A percentile compares a stretch with the other conserved stretches of the same genome.
Evolutionary conservation across 2,797 vertebrate species (phyloP).

Genomic region (Aeoliscus strigatus): DNA sequence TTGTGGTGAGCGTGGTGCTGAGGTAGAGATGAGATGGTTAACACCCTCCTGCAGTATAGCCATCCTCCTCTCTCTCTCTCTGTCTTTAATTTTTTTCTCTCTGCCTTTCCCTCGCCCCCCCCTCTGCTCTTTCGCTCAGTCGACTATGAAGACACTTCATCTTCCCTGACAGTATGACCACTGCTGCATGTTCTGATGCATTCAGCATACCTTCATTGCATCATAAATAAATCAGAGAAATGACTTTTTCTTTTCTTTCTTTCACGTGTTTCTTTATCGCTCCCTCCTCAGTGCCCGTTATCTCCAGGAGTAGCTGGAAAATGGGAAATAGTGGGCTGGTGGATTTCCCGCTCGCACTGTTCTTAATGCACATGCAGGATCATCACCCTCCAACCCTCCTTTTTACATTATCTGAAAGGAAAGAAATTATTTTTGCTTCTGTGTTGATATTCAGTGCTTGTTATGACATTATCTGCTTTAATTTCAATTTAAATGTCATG

Average conservation of each 20-base stretch:
- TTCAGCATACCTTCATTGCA: constrained; percentile 96
- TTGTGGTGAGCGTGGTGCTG: constrained; percentile 71
- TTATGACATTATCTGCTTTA: constrained; percentile 73
- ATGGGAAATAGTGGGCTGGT: constrained; percentile 57
- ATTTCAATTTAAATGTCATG: constrained; percentile 77
- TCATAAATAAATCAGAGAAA: constrained; percentile 99
- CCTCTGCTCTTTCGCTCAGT: constrained; percentile 76
- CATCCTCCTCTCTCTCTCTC: constrained; percentile 59
- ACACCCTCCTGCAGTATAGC: constrained; percentile 73
- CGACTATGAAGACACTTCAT: constrained; percentile 94
- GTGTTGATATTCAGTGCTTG: constrained; percentile 66
- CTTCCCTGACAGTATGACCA: constrained; percentile 96
- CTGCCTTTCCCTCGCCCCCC: constrained; percentile 56
- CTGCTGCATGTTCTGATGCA: constrained; percentile 90
- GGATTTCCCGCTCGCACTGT: constrained; percentile 54
- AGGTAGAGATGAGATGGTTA: constrained; percentile 86
- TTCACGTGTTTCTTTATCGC: constrained; percentile 63
- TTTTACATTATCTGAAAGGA: constrained; percentile 64
- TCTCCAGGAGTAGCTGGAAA: constrained; percentile 69
- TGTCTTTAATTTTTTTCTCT: constrained; percentile 59
- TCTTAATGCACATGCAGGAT: constrained; percentile 44
- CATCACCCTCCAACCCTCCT: constrained; percentile 49
- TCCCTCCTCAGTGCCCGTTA: constrained; percentile 51
- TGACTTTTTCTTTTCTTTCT: constrained; percentile 78
- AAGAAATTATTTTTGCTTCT: constrained; percentile 66